Conservation (phyloP, 2,113 vertebrate genomes). For the Colius striatus region DNA sequence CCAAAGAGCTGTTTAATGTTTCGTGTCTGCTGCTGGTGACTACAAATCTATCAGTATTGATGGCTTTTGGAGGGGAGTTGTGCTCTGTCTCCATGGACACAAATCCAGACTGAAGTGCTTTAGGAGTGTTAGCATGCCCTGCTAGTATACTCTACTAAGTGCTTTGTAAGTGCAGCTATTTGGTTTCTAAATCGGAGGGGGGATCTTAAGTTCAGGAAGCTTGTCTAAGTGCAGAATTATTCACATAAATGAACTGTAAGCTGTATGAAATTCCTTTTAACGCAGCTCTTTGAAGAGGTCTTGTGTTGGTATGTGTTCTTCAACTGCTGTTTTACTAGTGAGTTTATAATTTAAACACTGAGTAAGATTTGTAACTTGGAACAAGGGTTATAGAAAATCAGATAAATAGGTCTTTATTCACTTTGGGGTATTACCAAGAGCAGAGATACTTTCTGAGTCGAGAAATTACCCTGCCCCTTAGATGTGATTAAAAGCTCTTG, state of each 20-base stretch:
- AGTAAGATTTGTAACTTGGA: background rate
- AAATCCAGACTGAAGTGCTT: background rate
- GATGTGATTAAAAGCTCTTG: background rate
- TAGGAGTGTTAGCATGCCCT: background rate
- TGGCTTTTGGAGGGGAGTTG: background rate
- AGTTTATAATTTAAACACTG: background rate
- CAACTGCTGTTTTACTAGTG: background rate
- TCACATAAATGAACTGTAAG: background rate
- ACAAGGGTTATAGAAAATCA: background rate
- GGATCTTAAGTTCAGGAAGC: background rate
- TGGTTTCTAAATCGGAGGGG: background rate
- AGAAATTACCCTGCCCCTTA: background rate
- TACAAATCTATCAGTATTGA: accelerated
- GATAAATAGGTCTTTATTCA: background rate
- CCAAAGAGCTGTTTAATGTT: background rate
- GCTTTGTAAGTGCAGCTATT: background rate
- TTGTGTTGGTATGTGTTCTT: background rate
- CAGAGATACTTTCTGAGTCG: background rate
- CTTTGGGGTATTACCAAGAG: background rate
- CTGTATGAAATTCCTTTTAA: background rate
- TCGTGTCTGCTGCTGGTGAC: background rate
- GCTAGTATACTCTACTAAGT: background rate
- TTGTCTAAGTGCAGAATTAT: background rate
- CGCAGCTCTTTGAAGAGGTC: background rate
- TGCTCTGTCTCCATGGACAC: background rate